These are phyloP conservation scores for Carettochelys insculpta DNA, from an alignment of 2,113 vertebrate species.

Conservation along the genomic window DNA sequence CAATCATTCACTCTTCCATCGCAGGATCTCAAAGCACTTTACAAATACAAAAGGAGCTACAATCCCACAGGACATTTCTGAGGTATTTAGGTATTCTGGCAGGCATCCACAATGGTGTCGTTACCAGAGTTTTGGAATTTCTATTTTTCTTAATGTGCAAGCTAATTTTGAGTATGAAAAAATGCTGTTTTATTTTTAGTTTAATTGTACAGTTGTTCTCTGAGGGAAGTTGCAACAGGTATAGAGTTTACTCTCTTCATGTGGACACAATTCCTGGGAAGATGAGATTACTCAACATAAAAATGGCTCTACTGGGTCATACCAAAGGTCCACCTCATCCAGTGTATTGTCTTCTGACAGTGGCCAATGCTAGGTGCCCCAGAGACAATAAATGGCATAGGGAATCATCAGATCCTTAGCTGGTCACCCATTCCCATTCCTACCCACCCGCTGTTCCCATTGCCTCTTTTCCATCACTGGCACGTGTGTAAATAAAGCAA, in stretches of 20 bases:
- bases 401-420: too few species aligned
- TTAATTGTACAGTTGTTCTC: accelerated
- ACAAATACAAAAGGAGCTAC: neutral
- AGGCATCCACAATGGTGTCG: neutral
- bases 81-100: neutral
- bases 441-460: neutral
- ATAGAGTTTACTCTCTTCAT: neutral
- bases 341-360: too few species aligned
- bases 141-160: neutral
- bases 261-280: accelerated
- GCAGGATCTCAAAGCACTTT: neutral
- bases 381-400: too few species aligned
- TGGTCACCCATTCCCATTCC: too few species aligned
- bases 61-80: neutral
- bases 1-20: accelerated
- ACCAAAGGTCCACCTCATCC: too few species aligned
- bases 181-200: neutral
- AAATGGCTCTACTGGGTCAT: too few species aligned
- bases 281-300: too few species aligned
- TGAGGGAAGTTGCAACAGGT: neutral
- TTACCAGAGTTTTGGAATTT: neutral
- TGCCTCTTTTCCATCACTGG: accelerated
- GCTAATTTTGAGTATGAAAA: neutral
- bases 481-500: neutral
- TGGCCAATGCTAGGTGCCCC: too few species aligned